Evolutionary conservation across 2,888 invertebrate species (phyloP), one percentile per base, ranked within the genome.

Genomic region (Epistrophe grossulariae): DNA sequence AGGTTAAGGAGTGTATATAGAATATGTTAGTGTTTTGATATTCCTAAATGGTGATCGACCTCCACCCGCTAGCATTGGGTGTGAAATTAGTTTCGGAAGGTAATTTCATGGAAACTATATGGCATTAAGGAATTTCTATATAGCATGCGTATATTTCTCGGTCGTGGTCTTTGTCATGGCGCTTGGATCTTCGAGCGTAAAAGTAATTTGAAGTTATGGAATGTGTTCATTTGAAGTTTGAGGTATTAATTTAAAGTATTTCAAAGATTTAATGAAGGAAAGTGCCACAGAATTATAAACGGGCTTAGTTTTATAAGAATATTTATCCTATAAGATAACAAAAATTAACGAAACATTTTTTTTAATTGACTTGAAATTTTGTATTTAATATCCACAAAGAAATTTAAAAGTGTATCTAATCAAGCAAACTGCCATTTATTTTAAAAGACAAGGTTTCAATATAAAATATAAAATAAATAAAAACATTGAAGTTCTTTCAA

Each of bases 1-100:
- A 64, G 76, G 87, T 79, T 87, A 76, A 72, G 76, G 71, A 71
- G 83, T 71, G 78, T 17, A 13, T 48, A 9, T 35, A 40, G 43
- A 48, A 38, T 68, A 24, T 66, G 57, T 72, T 55, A 70, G 48
- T 74, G 59, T 74, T 79, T 52, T 70, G 55, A 55, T 70, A 55
- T 45, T 64, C 57, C 68, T 74, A 83, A 74, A 83, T 79, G 79
- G 76, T 66, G 76, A 87, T 83, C 87, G 87, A 83, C 83, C 83
- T 87, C 87, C 79, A 83, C 79, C 87, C 85, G 82, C 85, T 83
- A 71, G 85, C 85, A 79, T 71, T 82, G 82, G 79, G 82, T 83
- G 85, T 82, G 85, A 82, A 87, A 87, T 87, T 87, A 82, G 82
- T 79, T 87, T 68, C 81, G 72, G 76, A 81, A 81, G 81, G 84